Conservation (phyloP, 2,797 vertebrate genomes). For the Fringilla coelebs region DNA sequence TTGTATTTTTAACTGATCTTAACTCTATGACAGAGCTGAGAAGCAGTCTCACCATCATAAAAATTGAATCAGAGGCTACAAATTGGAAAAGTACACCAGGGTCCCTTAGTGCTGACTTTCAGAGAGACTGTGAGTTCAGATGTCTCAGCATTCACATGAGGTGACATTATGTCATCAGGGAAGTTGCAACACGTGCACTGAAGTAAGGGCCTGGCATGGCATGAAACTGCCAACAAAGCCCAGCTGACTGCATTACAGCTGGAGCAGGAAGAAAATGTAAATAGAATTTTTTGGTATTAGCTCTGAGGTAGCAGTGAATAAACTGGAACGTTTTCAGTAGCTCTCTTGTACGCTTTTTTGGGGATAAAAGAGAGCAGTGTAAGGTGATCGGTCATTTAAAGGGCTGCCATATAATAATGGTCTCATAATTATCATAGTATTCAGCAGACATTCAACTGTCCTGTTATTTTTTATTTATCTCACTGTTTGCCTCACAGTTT, state of each 20-base stretch:
- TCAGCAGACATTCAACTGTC: not conserved
- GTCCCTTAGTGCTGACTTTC: not conserved
- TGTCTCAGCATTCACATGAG: not conserved
- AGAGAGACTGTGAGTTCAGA: not conserved
- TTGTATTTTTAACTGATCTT: not conserved
- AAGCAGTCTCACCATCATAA: not conserved
- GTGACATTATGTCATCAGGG: not conserved
- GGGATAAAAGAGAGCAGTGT: not conserved
- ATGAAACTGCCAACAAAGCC: not conserved
- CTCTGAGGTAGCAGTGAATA: not conserved
- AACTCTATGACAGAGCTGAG: not conserved
- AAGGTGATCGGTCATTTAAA: not conserved
- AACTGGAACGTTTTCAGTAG: not conserved
- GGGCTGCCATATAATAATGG: not conserved
- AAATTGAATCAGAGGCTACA: not conserved
- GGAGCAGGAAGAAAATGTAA: not conserved
- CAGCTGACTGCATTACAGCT: not conserved
- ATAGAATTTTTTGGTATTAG: not conserved
- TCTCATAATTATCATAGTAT: not conserved
- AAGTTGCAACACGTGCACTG: not conserved
- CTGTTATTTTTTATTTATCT: not conserved
- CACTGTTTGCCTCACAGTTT: not conserved
- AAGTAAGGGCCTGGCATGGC: not conserved
- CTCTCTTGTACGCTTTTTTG: not conserved
- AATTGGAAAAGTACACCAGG: not conserved